Percentiles rank a stretch among this genome's conserved stretches.
Conservation (phyloP, 2,797 vertebrate genomes). For the Sebastes minor region DNA sequence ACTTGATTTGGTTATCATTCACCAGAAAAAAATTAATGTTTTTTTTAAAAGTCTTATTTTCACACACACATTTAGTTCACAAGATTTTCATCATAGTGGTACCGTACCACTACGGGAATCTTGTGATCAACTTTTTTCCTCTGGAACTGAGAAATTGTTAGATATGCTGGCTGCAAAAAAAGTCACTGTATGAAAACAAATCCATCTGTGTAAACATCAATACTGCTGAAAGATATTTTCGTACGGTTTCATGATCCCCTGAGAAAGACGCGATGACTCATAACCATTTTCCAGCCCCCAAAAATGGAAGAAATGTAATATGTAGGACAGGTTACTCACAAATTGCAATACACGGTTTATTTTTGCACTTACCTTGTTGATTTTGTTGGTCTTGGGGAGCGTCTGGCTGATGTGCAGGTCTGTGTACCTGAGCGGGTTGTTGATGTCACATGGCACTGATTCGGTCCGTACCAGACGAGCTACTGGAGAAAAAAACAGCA, state of each 20-base stretch:
- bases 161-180: conserved; percentile 41
- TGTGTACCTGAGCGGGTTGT: conserved; percentile 96
- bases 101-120: neutral
- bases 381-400: conserved; percentile 99
- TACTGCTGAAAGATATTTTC: conserved; percentile 51
- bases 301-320: conserved; percentile 23
- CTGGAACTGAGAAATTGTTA: conserved; percentile 19
- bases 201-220: conserved; percentile 54
- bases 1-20: neutral
- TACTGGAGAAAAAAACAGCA: conserved; percentile 54
- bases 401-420: conserved; percentile 99
- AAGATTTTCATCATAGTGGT: neutral
- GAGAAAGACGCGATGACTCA: conserved; percentile 54
- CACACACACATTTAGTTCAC: neutral
- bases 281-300: conserved; percentile 20
- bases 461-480: conserved; percentile 98
- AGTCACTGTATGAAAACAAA: conserved; percentile 49
- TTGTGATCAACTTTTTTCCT: conserved; percentile 14
- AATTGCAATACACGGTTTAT: neutral
- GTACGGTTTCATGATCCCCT: conserved; percentile 36
- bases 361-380: conserved; percentile 91
- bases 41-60: neutral
- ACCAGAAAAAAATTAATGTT: neutral
- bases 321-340: conserved; percentile 28
- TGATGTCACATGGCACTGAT: conserved; percentile 99